A percentile compares a stretch with the other conserved stretches of the same genome.
Conservation (phyloP, 2,797 vertebrate genomes). For the Urosaurus nigricauda region DNA sequence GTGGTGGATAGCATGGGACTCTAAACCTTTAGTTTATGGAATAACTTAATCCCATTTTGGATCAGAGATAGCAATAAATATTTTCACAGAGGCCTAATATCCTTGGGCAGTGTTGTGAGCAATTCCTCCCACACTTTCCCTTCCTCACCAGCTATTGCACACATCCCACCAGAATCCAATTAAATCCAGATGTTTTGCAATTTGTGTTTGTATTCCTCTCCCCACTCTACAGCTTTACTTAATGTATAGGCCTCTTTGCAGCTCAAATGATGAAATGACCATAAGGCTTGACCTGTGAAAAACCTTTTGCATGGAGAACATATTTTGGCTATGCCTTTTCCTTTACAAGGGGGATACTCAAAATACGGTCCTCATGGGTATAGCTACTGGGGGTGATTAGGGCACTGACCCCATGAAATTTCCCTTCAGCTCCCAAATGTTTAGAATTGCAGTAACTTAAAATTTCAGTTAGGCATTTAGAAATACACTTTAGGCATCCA, state of each 20-base stretch:
- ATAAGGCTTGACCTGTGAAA: slow-evolving; percentile 15
- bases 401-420: no score
- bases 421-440: no score
- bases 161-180: slow-evolving; percentile 46
- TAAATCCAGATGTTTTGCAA: slow-evolving; percentile 65
- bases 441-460: no score
- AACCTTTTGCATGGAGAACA: background rate
- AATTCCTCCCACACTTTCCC: slow-evolving; percentile 47
- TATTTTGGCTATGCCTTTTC: background rate
- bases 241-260: slow-evolving; percentile 48
- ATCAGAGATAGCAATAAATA: background rate
- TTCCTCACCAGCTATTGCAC: slow-evolving; percentile 31
- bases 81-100: slow-evolving; percentile 40
- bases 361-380: background rate
- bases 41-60: background rate
- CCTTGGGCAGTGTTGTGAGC: slow-evolving; percentile 41
- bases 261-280: background rate
- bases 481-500: no score
- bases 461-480: no score
- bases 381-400: no score
- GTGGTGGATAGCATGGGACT: background rate
- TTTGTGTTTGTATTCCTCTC: background rate
- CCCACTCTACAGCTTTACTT: background rate
- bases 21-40: slow-evolving; percentile 4
- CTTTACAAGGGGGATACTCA: background rate